Conservation (phyloP, 2,888 invertebrate genomes). For the Acronicta leporina region DNA sequence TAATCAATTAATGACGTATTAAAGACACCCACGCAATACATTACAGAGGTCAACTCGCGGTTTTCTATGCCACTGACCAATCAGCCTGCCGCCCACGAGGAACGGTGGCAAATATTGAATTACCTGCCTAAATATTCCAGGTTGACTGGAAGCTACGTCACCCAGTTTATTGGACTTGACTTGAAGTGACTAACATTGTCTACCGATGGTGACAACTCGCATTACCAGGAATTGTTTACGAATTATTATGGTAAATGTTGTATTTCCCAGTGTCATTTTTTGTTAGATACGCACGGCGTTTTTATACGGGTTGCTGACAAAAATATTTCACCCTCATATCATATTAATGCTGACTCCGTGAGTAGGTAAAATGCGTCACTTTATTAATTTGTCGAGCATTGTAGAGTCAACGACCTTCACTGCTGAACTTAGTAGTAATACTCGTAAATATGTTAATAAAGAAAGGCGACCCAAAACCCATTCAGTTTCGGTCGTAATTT, state of each 20-base stretch:
- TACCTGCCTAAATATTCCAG: too few relatives aligned
- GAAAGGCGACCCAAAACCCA: conserved; percentile 44
- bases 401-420: conserved; percentile 46
- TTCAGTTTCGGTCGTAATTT: conserved; percentile 53
- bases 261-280: not conserved
- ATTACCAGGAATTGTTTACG: not conserved
- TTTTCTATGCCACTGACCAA: too few relatives aligned
- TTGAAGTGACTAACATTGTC: not conserved
- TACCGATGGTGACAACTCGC: not conserved
- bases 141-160: too few relatives aligned
- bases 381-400: conserved; percentile 46
- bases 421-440: conserved; percentile 41
- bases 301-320: not conserved
- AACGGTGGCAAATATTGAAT: too few relatives aligned
- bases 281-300: too few relatives aligned
- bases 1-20: too few relatives aligned
- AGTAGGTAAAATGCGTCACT: conserved; percentile 22
- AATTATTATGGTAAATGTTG: too few relatives aligned
- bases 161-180: not conserved
- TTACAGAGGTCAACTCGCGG: too few relatives aligned
- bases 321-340: not conserved
- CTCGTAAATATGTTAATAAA: conserved; percentile 60
- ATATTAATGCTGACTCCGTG: conserved; percentile 11
- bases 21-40: too few relatives aligned
- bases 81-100: too few relatives aligned